phyloP scores from a whole-genome alignment of 2,113 vertebrate genomes.

The Xenopus borealis region DNA sequence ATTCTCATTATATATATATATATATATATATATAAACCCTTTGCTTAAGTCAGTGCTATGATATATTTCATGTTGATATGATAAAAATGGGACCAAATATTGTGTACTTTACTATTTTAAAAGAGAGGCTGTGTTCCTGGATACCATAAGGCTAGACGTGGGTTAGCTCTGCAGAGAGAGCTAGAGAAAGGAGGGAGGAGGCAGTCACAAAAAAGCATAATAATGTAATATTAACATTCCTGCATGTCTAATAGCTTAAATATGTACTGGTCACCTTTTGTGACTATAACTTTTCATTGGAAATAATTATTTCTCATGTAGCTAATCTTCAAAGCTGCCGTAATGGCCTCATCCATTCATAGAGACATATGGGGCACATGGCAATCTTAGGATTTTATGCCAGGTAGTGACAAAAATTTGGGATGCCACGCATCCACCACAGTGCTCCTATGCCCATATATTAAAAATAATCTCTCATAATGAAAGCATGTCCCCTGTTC shows the following conservation, averaged over 20 bases:
- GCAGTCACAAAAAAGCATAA: constrained; percentile 86
- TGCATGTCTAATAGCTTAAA: constrained; percentile 85
- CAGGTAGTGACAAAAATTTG: constrained; percentile 16
- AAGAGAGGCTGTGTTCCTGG: constrained; percentile 51
- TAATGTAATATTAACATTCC: constrained; percentile 88
- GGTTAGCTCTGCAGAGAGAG: constrained; percentile 56
- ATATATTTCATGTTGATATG: no score
- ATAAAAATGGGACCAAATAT: no score
- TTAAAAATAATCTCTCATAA: neutral
- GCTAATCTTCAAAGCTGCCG: constrained; percentile 45
- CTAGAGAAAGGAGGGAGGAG: constrained; percentile 40
- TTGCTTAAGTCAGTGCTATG: no score
- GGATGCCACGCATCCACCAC: neutral
- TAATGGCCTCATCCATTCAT: constrained; percentile 31
- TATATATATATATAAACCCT: no score
- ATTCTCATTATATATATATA: no score
- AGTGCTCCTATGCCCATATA: neutral
- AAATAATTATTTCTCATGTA: constrained; percentile 57
- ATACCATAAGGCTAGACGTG: constrained; percentile 59
- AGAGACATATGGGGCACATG: constrained; percentile 16
- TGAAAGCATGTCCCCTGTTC: neutral
- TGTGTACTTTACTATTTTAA: neutral
- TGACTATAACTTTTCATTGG: constrained; percentile 48
- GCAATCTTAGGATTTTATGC: constrained; percentile 18
- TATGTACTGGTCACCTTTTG: constrained; percentile 49